A percentile compares a stretch with the other conserved stretches of the same genome.
Evolutionary conservation across 2,888 invertebrate species (phyloP).

Genomic region (Cephus pulcher): DNA sequence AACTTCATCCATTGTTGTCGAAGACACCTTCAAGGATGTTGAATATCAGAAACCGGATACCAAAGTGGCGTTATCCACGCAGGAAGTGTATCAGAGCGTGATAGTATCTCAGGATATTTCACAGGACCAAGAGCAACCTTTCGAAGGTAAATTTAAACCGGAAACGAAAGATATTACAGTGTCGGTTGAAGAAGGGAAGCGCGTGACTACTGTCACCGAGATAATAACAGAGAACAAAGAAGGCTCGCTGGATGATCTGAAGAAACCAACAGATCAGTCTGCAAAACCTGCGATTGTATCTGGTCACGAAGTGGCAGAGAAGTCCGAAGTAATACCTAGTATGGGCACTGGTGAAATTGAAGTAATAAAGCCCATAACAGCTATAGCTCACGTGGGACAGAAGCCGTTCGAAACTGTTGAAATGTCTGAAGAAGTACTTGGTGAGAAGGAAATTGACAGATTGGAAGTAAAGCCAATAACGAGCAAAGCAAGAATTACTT

Average conservation of each 20-base stretch:
- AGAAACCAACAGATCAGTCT: conserved; percentile 56
- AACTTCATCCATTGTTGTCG: conserved; percentile 61
- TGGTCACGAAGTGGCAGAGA: conserved; percentile 67
- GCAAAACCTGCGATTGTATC: conserved; percentile 42
- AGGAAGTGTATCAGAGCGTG: conserved; percentile 50
- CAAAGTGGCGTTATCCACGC: conserved; percentile 37
- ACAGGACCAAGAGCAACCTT: conserved; percentile 56
- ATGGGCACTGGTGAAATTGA: conserved; percentile 61
- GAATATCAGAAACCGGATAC: conserved; percentile 36
- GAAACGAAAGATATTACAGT: conserved; percentile 64
- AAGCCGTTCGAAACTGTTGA: conserved; percentile 65
- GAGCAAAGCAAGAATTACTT: conserved; percentile 60
- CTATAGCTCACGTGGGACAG: conserved; percentile 61
- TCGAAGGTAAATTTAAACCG: conserved; percentile 61
- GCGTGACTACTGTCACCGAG: conserved; percentile 67
- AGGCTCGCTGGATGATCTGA: conserved; percentile 55
- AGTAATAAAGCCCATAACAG: conserved; percentile 51
- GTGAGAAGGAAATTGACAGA: conserved; percentile 67
- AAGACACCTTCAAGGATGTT: conserved; percentile 47
- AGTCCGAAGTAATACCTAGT: conserved; percentile 66
- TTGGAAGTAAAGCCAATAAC: conserved; percentile 47
- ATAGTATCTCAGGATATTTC: conserved; percentile 53
- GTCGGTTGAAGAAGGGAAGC: conserved; percentile 63
- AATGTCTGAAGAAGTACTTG: conserved; percentile 62
- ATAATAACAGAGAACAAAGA: conserved; percentile 68